phyloP scores from a whole-genome alignment of 1,140 invertebrate species.

The Idris sp. region DNA sequence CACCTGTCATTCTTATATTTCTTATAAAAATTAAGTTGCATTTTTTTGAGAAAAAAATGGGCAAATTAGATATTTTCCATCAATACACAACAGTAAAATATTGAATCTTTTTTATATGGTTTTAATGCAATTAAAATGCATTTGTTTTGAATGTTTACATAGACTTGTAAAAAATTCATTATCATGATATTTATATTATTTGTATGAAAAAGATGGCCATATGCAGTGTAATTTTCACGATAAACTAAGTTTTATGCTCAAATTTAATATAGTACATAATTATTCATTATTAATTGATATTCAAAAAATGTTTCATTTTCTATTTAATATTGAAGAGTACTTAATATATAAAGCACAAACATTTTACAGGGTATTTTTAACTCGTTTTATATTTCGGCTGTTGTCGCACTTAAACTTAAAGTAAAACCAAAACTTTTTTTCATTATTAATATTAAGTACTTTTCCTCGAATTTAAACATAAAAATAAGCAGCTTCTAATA shows the following conservation, averaged over 20 bases:
- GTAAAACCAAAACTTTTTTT: background rate
- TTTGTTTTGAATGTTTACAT: slow-evolving; percentile 63
- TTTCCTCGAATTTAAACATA: no score
- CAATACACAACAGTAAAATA: slow-evolving; percentile 2
- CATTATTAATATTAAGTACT: slow-evolving; percentile 2
- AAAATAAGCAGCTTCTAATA: no score
- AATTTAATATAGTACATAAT: slow-evolving; percentile 26
- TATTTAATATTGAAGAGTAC: slow-evolving; percentile 10
- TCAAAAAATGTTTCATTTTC: background rate
- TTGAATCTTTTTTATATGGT: slow-evolving; percentile 16
- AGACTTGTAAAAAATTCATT: slow-evolving; percentile 61
- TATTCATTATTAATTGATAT: background rate
- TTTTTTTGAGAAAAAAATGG: slow-evolving; percentile 3
- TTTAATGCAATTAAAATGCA: slow-evolving; percentile 17
- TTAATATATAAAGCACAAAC: slow-evolving; percentile 44
- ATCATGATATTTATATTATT: slow-evolving; percentile 45
- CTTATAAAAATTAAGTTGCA: slow-evolving; percentile 6
- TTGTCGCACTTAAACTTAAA: no score
- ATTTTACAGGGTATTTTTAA: slow-evolving; percentile 49
- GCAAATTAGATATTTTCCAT: slow-evolving; percentile 1
- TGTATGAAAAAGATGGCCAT: slow-evolving; percentile 50
- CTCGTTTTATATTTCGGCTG: slow-evolving; percentile 5
- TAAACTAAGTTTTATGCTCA: slow-evolving; percentile 45
- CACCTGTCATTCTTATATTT: slow-evolving; percentile 36
- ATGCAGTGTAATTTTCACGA: slow-evolving; percentile 38